These are phyloP conservation scores for Agonum fuliginosum DNA, from an alignment of 2,888 invertebrate genomes.

Conservation along the genomic window DNA sequence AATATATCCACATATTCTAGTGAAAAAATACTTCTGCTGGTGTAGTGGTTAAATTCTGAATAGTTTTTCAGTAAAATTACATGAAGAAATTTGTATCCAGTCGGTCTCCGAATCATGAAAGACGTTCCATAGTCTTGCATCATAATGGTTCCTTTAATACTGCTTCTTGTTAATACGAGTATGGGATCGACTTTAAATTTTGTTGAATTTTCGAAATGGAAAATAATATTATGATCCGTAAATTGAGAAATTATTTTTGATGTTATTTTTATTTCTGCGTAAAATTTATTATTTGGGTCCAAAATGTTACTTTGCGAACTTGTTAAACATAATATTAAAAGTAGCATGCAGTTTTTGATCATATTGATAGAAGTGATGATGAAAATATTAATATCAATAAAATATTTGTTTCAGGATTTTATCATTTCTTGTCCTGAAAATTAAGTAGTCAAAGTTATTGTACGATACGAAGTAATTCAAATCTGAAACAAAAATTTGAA, in stretches of 20 bases:
- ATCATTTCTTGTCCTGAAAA: too few species aligned
- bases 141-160: conserved; percentile 6
- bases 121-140: conserved; percentile 25
- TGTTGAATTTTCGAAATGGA: conserved; percentile 38
- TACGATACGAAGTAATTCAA: too few species aligned
- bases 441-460: too few species aligned
- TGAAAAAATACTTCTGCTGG: neutral
- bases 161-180: too few species aligned
- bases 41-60: conserved; percentile 18
- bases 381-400: neutral
- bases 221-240: conserved; percentile 40
- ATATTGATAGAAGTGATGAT: neutral
- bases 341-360: conserved; percentile 12
- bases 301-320: conserved; percentile 2
- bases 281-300: neutral
- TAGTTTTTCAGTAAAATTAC: conserved; percentile 45
- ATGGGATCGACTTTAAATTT: conserved; percentile 28
- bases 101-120: neutral
- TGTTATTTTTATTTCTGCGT: conserved; percentile 8
- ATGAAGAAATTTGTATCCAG: conserved; percentile 49
- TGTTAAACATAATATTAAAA: conserved; percentile 20
- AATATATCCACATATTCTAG: conserved; percentile 37
- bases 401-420: too few species aligned
- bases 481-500: too few species aligned
- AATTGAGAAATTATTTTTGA: conserved; percentile 40